Evolutionary conservation across 1,140 invertebrate species (phyloP).

Genomic region (Dendrolimus punctatus): DNA sequence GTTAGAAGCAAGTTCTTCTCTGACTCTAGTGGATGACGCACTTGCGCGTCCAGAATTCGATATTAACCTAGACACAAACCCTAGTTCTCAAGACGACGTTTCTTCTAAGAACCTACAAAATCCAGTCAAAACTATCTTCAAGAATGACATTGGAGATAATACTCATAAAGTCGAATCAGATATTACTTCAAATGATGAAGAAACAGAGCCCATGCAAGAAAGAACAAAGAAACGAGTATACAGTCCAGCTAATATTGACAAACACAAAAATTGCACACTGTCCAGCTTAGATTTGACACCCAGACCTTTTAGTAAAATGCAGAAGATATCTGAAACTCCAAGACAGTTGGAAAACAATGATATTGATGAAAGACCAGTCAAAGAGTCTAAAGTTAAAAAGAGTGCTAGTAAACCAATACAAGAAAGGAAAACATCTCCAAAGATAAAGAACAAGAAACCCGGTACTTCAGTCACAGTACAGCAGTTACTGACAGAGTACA

Average conservation of each 20-base stretch:
- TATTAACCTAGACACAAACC: slow-evolving; percentile 13
- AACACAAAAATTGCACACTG: slow-evolving; percentile 4
- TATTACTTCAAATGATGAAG: slow-evolving; percentile 23
- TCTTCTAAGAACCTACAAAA: slow-evolving; percentile 10
- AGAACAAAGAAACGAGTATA: slow-evolving; percentile 34
- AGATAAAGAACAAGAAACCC: slow-evolving; percentile 9
- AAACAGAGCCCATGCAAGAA: slow-evolving; percentile 2
- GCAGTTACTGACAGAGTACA: slow-evolving; percentile 26
- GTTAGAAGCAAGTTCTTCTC: slow-evolving; percentile 34
- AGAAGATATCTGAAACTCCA: slow-evolving; percentile 38
- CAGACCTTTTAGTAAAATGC: slow-evolving; percentile 43
- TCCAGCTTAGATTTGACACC: slow-evolving; percentile 30
- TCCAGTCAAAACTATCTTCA: slow-evolving; percentile 30
- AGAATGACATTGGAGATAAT: slow-evolving; percentile 18
- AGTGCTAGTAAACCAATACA: background rate
- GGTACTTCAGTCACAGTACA: slow-evolving; percentile 22
- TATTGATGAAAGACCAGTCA: background rate
- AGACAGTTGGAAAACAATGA: slow-evolving; percentile 7
- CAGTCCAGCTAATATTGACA: slow-evolving; percentile 22
- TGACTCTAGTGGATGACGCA: slow-evolving; percentile 48
- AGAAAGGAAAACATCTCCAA: slow-evolving; percentile 6
- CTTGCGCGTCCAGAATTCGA: slow-evolving; percentile 18
- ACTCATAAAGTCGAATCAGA: slow-evolving; percentile 24
- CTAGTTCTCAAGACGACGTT: background rate
- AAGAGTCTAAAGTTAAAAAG: background rate